phyloP scores from a whole-genome alignment of 2,888 invertebrate genomes.

The Octodonta nipae region DNA sequence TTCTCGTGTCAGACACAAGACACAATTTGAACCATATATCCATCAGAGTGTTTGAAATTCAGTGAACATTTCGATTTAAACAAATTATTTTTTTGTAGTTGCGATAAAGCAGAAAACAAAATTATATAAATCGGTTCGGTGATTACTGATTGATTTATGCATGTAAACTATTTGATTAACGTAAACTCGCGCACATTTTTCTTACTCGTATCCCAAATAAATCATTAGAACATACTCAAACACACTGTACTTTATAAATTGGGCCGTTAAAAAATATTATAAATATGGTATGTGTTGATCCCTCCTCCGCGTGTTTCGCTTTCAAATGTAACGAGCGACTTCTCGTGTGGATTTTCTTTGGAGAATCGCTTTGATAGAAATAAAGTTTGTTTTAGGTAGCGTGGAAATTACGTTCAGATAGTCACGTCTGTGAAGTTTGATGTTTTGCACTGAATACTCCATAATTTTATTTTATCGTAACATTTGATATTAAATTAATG shows the following conservation, averaged over 20 bases:
- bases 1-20: constrained; percentile 9
- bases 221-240: constrained; percentile 16
- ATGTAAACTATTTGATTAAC: constrained; percentile 20
- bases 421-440: too few relatives aligned
- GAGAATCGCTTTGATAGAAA: too few relatives aligned
- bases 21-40: constrained; percentile 15
- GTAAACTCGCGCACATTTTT: constrained; percentile 18
- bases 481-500: too few relatives aligned
- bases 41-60: constrained; percentile 16
- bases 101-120: constrained; percentile 20
- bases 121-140: constrained; percentile 18
- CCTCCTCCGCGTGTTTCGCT: too few relatives aligned
- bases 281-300: constrained; percentile 2
- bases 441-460: too few relatives aligned
- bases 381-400: too few relatives aligned
- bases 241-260: constrained; percentile 10
- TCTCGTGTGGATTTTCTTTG: too few relatives aligned
- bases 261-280: constrained; percentile 8
- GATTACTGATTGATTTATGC: constrained; percentile 23
- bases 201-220: constrained; percentile 16
- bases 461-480: too few relatives aligned
- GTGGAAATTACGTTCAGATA: too few relatives aligned
- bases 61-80: constrained; percentile 13
- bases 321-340: too few relatives aligned
- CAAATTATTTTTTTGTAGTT: constrained; percentile 15